Percentiles rank a stretch among this genome's conserved stretches.
phyloP scores from a whole-genome alignment of 2,888 invertebrate genomes.

The Gandaritis pyraliata region DNA sequence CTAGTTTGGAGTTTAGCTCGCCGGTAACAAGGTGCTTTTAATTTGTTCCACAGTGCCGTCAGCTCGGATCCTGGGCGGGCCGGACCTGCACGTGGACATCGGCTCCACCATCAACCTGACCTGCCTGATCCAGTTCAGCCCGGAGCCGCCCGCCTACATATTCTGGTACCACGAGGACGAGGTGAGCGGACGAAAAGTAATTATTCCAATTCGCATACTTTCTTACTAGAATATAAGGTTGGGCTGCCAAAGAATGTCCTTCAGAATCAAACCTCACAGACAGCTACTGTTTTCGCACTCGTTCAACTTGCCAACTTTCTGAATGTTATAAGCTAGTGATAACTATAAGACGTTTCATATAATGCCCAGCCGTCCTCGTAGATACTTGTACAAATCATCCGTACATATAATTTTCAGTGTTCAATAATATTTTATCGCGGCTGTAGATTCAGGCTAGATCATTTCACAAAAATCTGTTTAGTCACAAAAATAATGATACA shows the following conservation, averaged over 20 bases:
- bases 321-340: too few relatives aligned
- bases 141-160: constrained; percentile 96
- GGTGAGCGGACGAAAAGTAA: constrained; percentile 88
- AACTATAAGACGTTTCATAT: too few relatives aligned
- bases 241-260: background rate
- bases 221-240: constrained; percentile 24
- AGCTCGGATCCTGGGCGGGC: constrained; percentile 92
- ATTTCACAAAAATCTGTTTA: too few relatives aligned
- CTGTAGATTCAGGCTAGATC: too few relatives aligned
- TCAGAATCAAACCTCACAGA: too few relatives aligned
- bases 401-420: too few relatives aligned
- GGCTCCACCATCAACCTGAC: constrained; percentile 95
- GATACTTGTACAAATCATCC: too few relatives aligned
- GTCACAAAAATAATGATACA: too few relatives aligned
- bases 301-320: too few relatives aligned
- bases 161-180: constrained; percentile 98
- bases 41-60: constrained; percentile 87
- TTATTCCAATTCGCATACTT: constrained; percentile 54
- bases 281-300: too few relatives aligned
- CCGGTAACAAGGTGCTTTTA: constrained; percentile 9
- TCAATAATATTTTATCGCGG: too few relatives aligned
- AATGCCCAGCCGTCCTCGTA: too few relatives aligned
- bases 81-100: constrained; percentile 93
- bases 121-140: constrained; percentile 93
- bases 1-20: background rate